Evolutionary conservation across 2,797 vertebrate species (phyloP).

Genomic region (Acanthopagrus latus): DNA sequence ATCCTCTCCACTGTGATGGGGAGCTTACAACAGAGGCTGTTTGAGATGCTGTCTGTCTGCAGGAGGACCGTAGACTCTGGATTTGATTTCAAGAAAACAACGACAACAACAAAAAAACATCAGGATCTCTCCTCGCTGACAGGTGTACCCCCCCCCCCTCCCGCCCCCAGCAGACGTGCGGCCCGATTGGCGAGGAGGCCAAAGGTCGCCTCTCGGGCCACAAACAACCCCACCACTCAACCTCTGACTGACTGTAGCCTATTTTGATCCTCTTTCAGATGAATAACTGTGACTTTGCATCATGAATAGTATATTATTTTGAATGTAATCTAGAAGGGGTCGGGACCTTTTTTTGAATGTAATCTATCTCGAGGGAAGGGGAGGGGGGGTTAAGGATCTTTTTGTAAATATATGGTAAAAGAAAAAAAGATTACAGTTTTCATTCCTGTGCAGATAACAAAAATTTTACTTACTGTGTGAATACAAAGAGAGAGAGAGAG

Average conservation of each 20-base stretch:
- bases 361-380: conserved; percentile 65
- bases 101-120: conserved; percentile 3
- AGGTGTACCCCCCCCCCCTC: conserved; percentile 15
- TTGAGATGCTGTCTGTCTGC: conserved; percentile 61
- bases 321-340: conserved; percentile 83
- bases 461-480: conserved; percentile 79
- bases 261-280: conserved; percentile 82
- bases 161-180: conserved; percentile 56
- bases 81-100: conserved; percentile 28
- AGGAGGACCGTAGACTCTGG: conserved; percentile 69
- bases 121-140: conserved; percentile 56
- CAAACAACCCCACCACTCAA: conserved; percentile 53
- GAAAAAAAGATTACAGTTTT: conserved; percentile 72
- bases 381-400: conserved; percentile 54
- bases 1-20: conserved; percentile 77
- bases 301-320: conserved; percentile 89
- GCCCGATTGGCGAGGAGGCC: conserved; percentile 54
- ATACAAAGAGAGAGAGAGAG: conserved; percentile 63
- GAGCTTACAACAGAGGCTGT: conserved; percentile 65
- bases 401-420: conserved; percentile 83
- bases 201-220: conserved; percentile 51
- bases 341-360: conserved; percentile 83
- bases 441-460: conserved; percentile 77
- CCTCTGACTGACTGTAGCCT: conserved; percentile 84
- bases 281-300: conserved; percentile 93